Conservation (phyloP, 2,113 vertebrate genomes). For the Diglossa brunneiventris region DNA sequence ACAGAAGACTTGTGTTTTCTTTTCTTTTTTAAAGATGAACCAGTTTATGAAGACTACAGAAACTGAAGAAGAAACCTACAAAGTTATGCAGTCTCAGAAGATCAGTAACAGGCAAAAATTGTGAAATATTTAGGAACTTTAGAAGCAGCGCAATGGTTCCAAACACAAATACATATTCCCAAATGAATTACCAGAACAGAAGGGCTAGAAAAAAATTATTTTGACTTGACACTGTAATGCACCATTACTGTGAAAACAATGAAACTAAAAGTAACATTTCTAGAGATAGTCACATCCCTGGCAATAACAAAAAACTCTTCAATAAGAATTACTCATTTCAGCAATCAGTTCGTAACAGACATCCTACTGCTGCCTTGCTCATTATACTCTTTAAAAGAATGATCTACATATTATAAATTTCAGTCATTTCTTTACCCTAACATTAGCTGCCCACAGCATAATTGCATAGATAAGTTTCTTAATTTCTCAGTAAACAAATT, state of each 20-base stretch:
- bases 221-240: conserved; percentile 70
- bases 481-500: conserved; percentile 13
- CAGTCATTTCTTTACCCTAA: neutral
- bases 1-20: neutral
- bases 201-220: conserved; percentile 62
- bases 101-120: conserved; percentile 56
- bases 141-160: conserved; percentile 7
- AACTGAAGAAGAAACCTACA: neutral
- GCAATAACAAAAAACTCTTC: conserved; percentile 39
- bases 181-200: conserved; percentile 70
- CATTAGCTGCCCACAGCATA: conserved; percentile 1
- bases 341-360: conserved; percentile 42
- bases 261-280: conserved; percentile 67
- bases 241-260: conserved; percentile 70
- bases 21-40: neutral
- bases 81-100: conserved; percentile 2
- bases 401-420: conserved; percentile 3
- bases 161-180: conserved; percentile 63
- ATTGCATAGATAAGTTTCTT: conserved; percentile 7
- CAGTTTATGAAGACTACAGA: neutral
- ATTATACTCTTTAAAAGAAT: conserved; percentile 18
- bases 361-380: conserved; percentile 24
- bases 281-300: conserved; percentile 55
- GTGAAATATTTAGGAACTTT: conserved; percentile 50
- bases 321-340: conserved; percentile 53